Evolutionary conservation across 2,113 vertebrate genomes (phyloP).

Genomic region (Ranitomeya imitator): DNA sequence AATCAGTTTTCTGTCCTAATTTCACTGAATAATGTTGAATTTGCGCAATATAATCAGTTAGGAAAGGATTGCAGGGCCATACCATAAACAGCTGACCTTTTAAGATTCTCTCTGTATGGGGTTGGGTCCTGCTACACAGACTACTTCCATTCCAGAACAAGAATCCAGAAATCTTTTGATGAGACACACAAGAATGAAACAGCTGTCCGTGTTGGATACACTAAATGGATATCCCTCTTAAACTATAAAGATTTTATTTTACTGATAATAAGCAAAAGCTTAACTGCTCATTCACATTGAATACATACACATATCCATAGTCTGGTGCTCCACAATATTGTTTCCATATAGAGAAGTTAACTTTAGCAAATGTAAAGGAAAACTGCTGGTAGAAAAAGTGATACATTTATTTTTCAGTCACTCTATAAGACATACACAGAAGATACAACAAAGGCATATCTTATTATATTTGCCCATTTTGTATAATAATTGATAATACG

Average conservation of each 20-base stretch:
- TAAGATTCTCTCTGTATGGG: neutral
- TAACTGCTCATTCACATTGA: neutral
- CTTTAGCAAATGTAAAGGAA: neutral
- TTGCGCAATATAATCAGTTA: neutral
- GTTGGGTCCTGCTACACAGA: neutral
- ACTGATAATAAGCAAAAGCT: neutral
- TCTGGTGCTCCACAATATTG: neutral
- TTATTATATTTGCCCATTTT: neutral
- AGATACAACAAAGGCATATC: neutral
- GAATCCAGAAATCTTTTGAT: neutral
- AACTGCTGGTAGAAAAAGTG: neutral
- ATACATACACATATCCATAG: neutral
- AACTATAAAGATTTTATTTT: neutral
- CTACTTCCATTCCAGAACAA: neutral
- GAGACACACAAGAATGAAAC: slow-evolving; percentile 8
- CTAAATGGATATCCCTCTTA: neutral
- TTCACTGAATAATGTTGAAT: neutral
- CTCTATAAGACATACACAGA: neutral
- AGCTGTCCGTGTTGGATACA: neutral
- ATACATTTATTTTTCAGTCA: neutral
- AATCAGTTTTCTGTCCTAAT: neutral
- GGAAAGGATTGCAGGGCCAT: neutral
- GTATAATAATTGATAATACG: neutral
- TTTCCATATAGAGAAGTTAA: neutral
- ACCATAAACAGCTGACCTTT: neutral